Percentiles rank a stretch among this genome's conserved stretches.
Evolutionary conservation across 2,113 vertebrate species (phyloP).

Genomic region (Nibea albiflora): DNA sequence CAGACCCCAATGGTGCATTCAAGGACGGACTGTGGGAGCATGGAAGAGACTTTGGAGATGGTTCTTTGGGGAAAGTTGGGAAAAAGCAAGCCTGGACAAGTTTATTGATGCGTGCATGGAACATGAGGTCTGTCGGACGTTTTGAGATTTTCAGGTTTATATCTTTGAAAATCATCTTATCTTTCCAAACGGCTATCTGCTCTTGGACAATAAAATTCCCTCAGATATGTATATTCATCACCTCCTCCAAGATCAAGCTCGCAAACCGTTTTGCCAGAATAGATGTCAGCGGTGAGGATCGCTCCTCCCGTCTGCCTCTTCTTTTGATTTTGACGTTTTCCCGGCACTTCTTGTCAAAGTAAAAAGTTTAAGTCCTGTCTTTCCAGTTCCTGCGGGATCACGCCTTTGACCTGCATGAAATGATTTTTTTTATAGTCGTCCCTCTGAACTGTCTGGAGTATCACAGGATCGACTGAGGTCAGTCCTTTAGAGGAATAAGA

Average conservation of each 20-base stretch:
- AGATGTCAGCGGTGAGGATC: not conserved
- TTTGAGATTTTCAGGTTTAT: too few relatives aligned
- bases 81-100: too few relatives aligned
- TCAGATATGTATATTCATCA: not conserved
- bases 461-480: not conserved
- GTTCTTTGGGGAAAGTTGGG: too few relatives aligned
- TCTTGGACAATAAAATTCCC: too few relatives aligned
- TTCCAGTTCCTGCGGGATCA: not conserved
- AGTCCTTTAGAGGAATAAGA: too few relatives aligned
- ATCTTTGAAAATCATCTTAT: not conserved
- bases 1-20: too few relatives aligned
- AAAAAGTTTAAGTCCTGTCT: not conserved
- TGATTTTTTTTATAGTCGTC: not conserved
- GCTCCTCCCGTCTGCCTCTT: not conserved
- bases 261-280: not conserved
- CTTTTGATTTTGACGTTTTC: not conserved
- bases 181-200: not conserved
- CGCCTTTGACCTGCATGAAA: not conserved
- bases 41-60: too few relatives aligned
- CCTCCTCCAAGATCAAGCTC: not conserved
- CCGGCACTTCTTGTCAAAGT: too few relatives aligned
- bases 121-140: too few relatives aligned
- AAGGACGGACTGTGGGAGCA: too few relatives aligned
- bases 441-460: not conserved
- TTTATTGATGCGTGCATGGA: too few relatives aligned